Evolutionary conservation across 1,140 invertebrate genomes (phyloP).

Genomic region (Cyclina sinensis): DNA sequence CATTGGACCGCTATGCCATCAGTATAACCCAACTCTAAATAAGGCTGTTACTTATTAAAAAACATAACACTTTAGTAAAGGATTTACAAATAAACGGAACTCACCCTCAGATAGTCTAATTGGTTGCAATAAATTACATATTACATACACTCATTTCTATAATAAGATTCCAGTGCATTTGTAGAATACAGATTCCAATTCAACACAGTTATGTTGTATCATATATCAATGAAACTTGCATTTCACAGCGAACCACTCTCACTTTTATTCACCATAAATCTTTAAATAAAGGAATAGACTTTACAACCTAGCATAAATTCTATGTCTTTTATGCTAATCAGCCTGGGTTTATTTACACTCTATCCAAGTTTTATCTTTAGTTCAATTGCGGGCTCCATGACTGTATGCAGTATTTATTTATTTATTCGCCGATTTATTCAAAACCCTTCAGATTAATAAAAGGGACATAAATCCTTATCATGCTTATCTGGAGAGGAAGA

Average conservation of each 20-base stretch:
- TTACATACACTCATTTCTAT: no score
- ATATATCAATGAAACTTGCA: neutral
- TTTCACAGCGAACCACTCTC: neutral
- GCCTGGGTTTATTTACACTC: constrained; percentile 37
- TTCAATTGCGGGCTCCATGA: neutral
- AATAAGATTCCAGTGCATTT: no score
- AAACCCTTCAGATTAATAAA: constrained; percentile 62
- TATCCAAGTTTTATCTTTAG: constrained; percentile 34
- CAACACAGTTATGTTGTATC: neutral
- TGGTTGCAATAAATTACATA: no score
- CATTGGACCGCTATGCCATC: no score
- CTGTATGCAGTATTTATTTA: constrained; percentile 42
- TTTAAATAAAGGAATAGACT: constrained; percentile 38
- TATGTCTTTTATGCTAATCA: constrained; percentile 47
- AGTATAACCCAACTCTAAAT: no score
- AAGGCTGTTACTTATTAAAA: no score
- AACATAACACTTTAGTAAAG: no score
- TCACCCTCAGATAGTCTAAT: no score
- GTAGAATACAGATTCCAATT: no score
- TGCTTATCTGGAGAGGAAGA: constrained; percentile 5
- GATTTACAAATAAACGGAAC: no score
- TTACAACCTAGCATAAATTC: neutral
- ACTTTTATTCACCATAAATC: constrained; percentile 25
- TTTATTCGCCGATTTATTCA: constrained; percentile 58
- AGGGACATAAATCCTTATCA: constrained; percentile 67